These are phyloP conservation scores for Adoxophyes honmai DNA, from an alignment of 1,140 invertebrate genomes.

Conservation along the genomic window DNA sequence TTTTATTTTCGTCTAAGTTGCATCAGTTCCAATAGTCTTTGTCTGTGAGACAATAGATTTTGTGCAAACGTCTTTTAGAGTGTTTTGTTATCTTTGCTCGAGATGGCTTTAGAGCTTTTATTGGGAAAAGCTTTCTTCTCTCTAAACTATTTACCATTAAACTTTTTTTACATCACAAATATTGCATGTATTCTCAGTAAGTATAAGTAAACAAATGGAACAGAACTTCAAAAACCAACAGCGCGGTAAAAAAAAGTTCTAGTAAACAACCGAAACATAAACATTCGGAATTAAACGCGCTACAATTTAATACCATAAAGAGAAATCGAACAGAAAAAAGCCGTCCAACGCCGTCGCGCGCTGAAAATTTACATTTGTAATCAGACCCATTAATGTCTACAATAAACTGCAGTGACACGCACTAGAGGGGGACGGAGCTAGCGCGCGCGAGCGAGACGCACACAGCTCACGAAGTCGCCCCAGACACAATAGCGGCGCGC, in stretches of 20 bases:
- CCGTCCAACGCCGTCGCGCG: slow-evolving; percentile 68
- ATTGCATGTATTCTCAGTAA: no score
- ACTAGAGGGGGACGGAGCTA: slow-evolving; percentile 53
- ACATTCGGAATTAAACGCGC: slow-evolving; percentile 55
- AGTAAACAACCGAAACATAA: slow-evolving; percentile 36
- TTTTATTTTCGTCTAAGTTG: slow-evolving; percentile 37
- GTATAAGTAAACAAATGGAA: slow-evolving; percentile 17
- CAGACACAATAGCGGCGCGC: slow-evolving; percentile 69
- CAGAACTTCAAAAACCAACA: slow-evolving; percentile 11
- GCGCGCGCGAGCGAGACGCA: slow-evolving; percentile 42
- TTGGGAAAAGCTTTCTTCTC: no score
- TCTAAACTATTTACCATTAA: no score
- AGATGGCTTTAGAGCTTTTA: no score
- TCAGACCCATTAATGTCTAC: slow-evolving; percentile 73
- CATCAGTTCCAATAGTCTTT: slow-evolving; percentile 18
- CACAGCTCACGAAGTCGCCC: slow-evolving; percentile 37
- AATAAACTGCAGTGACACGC: slow-evolving; percentile 75
- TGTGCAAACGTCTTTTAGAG: neutral
- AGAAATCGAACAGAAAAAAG: slow-evolving; percentile 68
- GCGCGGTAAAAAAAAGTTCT: slow-evolving; percentile 20
- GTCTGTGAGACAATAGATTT: slow-evolving; percentile 17
- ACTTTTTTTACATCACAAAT: no score
- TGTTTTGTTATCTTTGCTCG: neutral
- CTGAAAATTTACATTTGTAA: slow-evolving; percentile 77
- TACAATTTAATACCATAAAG: slow-evolving; percentile 73